Base-by-base conservation (phyloP, 2,113 vertebrate genomes). In the Ceyx melanurus region DNA sequence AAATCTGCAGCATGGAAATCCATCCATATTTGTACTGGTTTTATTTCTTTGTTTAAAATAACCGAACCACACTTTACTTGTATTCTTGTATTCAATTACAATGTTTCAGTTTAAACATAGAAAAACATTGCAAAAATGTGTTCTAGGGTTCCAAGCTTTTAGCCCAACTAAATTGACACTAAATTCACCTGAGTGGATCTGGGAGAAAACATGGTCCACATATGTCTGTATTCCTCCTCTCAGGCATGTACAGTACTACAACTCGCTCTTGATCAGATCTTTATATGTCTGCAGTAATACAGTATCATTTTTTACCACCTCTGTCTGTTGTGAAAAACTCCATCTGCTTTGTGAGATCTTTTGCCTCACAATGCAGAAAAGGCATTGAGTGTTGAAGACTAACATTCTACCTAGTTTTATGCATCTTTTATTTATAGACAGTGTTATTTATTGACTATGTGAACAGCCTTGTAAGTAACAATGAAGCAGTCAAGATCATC, bases 61-160 rank as follows among this genome's bases (percentile, higher is more conserved):
- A 0, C 2, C 3, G 3, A 35, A 35, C 2, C 13, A 76, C 15
- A 9, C 3, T 6, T 45, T 53, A 62, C 14, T 31, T 88, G 5
- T 2, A 15, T 58, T 82, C 50, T 86, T 79, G 6, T 35, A 89
- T 65, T 61, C n/a, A 17, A 10, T 26, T 85, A 7, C 2, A 56
- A 5, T 13, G 5, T 51, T 71, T 6, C 16, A 48, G 7, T 53
- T 53, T 61, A 70, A 90, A 57, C 20, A 31, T 2, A 57, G 42
- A 66, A 48, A 68, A 74, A 53, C 42, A 80, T 29, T 29, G 33
- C 33, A 37, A 37, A 37, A 37, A 37, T 37, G 37, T 37, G 37
- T 37, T 37, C 11, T 1, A 66, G 7, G 9, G 9, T 68, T 80
- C 11, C 51, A 73, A 15, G 26, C 88, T 70, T 92, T 74, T 37